Conservation (phyloP, 2,113 vertebrate species). For the Tetrao urogallus region DNA sequence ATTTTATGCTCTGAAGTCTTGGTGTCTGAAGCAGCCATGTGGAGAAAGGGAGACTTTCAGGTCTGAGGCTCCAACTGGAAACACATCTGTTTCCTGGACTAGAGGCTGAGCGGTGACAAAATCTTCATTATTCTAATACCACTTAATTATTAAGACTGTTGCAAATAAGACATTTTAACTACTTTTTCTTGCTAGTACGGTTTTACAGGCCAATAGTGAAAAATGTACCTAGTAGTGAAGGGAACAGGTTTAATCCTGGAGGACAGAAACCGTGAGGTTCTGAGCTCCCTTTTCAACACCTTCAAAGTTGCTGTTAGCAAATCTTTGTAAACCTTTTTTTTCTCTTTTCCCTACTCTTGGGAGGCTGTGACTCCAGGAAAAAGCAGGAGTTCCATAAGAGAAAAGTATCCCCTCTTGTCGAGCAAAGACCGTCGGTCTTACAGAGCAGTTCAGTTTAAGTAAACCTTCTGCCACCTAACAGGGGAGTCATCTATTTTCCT, state of each 20-base stretch:
- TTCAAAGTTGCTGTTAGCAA: background rate
- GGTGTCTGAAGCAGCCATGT: background rate
- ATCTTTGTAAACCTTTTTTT: fast-evolving
- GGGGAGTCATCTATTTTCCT: conserved; percentile 49
- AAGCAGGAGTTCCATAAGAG: background rate
- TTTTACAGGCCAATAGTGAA: background rate
- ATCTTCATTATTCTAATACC: background rate
- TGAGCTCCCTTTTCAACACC: background rate
- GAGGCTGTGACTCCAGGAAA: background rate
- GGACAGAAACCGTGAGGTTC: fast-evolving
- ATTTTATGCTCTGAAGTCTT: background rate
- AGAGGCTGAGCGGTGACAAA: background rate
- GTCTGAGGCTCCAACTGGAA: background rate
- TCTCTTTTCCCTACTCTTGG: background rate
- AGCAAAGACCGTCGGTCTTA: background rate
- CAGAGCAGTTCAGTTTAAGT: conserved; percentile 54
- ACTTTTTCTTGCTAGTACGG: background rate
- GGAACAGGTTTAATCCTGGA: background rate
- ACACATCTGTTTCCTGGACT: background rate
- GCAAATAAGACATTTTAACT: background rate
- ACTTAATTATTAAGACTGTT: background rate
- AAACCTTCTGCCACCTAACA: conserved; percentile 38
- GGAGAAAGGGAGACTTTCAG: background rate
- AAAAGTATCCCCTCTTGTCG: background rate
- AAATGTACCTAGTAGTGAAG: background rate